These are phyloP conservation scores for Rambutsinella grinnellia DNA, from an alignment of 2,888 invertebrate species.

Conservation along the genomic window DNA sequence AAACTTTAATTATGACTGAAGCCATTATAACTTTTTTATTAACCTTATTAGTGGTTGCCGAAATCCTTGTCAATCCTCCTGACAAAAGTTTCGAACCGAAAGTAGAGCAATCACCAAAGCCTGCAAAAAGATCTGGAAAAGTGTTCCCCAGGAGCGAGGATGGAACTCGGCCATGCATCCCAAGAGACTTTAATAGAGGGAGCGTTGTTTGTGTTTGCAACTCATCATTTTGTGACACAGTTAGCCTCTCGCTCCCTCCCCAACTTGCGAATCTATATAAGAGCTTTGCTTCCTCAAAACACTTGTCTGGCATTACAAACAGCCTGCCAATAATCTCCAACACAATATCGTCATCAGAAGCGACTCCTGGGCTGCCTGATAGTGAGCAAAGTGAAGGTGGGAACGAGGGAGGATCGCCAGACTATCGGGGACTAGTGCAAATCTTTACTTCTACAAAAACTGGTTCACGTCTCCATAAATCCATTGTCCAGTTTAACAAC, in stretches of 20 bases:
- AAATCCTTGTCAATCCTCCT: too few relatives aligned
- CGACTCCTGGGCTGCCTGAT: too few relatives aligned
- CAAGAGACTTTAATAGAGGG: conserved; percentile 66
- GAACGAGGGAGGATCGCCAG: conserved; percentile 4
- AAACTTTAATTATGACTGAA: too few relatives aligned
- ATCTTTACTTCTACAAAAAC: conserved; percentile 64
- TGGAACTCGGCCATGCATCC: conserved; percentile 61
- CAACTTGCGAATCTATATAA: conserved; percentile 28
- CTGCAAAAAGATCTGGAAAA: too few relatives aligned
- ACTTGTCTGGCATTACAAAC: conserved; percentile 3
- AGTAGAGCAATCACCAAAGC: too few relatives aligned
- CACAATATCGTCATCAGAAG: conserved; percentile 12
- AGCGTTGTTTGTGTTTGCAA: conserved; percentile 68
- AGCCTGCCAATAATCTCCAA: conserved; percentile 5
- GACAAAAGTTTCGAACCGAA: too few relatives aligned
- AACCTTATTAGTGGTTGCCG: too few relatives aligned
- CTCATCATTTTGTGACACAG: conserved; percentile 67
- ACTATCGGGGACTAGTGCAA: conserved; percentile 51
- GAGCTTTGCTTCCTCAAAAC: neutral
- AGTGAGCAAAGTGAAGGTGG: neutral
- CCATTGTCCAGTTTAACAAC: conserved; percentile 61
- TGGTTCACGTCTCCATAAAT: conserved; percentile 65
- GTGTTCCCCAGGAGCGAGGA: too few relatives aligned
- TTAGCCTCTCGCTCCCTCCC: conserved; percentile 30
- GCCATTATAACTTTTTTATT: too few relatives aligned